A percentile compares a stretch with the other conserved stretches of the same genome.
Conservation (phyloP, 2,888 invertebrate species). For the Adela reaumurella region DNA sequence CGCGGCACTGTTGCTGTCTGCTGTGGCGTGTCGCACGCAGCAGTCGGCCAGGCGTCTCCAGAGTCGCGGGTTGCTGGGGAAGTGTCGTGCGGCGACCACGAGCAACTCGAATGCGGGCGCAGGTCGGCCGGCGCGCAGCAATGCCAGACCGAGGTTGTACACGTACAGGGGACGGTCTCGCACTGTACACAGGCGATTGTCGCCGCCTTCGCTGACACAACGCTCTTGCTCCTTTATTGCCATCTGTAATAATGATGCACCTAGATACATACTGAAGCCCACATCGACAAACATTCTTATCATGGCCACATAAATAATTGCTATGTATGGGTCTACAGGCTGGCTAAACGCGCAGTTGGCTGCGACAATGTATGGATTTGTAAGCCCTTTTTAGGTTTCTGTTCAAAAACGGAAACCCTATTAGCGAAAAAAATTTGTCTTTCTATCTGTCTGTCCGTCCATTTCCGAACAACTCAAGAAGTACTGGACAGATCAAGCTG, state of each 20-base stretch:
- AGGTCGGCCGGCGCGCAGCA: slow-evolving; percentile 77
- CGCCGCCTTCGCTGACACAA: slow-evolving; percentile 38
- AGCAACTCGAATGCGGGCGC: slow-evolving; percentile 88
- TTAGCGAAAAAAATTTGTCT: too few relatives aligned
- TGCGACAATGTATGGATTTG: not conserved
- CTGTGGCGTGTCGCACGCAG: slow-evolving; percentile 53
- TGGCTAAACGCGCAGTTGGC: too few relatives aligned
- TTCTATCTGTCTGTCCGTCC: too few relatives aligned
- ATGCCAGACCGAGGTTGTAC: slow-evolving; percentile 80
- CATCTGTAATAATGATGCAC: not conserved
- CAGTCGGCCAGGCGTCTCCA: slow-evolving; percentile 95
- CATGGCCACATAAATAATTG: too few relatives aligned
- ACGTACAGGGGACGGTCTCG: slow-evolving; percentile 61
- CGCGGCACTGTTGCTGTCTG: not conserved
- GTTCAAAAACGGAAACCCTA: too few relatives aligned
- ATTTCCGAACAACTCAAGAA: too few relatives aligned
- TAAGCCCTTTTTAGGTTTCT: too few relatives aligned
- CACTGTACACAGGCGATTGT: slow-evolving; percentile 39
- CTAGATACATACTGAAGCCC: not conserved
- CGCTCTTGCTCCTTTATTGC: not conserved
- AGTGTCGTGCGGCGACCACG: slow-evolving; percentile 78
- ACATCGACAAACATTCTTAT: too few relatives aligned
- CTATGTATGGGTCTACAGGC: too few relatives aligned
- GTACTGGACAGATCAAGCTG: too few relatives aligned
- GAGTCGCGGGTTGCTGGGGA: slow-evolving; percentile 82